Conservation (phyloP, 2,113 vertebrate genomes). For the Pongo pygmaeus region DNA sequence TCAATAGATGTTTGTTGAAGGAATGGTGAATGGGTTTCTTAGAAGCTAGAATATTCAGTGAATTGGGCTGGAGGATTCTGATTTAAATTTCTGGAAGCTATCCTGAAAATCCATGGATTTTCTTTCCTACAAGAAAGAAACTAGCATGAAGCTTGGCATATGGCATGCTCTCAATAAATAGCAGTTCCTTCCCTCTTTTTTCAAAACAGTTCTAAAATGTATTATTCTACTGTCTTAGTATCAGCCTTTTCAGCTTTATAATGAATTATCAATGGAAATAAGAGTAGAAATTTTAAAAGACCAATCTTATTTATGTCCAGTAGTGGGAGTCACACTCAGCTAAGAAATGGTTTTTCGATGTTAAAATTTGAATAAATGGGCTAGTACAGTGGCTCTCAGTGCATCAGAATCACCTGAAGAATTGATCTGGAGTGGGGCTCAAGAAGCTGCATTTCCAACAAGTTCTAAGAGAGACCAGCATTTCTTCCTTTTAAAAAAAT, state of each 20-base stretch:
- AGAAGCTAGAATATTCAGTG: background rate
- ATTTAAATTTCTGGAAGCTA: background rate
- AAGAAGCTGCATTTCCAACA: background rate
- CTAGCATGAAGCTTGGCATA: background rate
- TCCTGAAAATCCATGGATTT: background rate
- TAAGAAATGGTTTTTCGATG: background rate
- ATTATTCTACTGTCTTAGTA: background rate
- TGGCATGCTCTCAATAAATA: background rate
- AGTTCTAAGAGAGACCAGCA: background rate
- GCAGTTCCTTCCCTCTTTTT: background rate
- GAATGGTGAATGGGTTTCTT: background rate
- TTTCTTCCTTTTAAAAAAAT: background rate
- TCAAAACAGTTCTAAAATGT: background rate
- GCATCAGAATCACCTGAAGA: background rate
- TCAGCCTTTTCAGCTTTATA: background rate
- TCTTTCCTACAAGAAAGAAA: slow-evolving; percentile 23
- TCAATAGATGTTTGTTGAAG: background rate
- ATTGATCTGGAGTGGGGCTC: background rate
- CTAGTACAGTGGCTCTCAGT: background rate
- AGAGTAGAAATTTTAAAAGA: background rate
- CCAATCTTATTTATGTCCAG: background rate
- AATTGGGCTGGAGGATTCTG: background rate
- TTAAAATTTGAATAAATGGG: background rate
- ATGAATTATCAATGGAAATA: background rate
- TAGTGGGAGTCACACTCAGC: background rate